Evolutionary conservation across 1,140 invertebrate species (phyloP).

Genomic region (Rhagoletis pomonella): DNA sequence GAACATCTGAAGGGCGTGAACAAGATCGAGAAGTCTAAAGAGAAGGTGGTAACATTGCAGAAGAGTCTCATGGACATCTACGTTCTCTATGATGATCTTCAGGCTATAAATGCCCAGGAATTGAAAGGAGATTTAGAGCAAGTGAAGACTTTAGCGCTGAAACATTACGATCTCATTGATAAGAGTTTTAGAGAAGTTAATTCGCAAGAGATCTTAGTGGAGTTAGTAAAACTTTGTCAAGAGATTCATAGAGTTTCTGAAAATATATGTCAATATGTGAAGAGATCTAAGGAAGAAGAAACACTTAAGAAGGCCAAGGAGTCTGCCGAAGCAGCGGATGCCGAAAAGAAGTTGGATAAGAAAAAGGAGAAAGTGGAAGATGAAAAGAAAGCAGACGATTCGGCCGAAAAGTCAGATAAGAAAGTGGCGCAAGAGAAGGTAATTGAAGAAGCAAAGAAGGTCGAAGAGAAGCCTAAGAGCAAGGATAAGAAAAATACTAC

Average conservation of each 20-base stretch:
- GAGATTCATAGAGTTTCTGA: not conserved
- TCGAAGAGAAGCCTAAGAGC: not conserved
- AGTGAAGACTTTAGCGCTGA: constrained; percentile 17
- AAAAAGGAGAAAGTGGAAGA: not conserved
- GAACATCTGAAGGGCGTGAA: not conserved
- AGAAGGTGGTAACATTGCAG: constrained; percentile 48
- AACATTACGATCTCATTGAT: constrained; percentile 39
- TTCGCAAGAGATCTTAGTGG: not conserved
- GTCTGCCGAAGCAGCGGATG: not conserved
- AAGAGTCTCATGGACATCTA: constrained; percentile 56
- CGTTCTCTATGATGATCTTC: constrained; percentile 52
- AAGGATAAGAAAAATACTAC: not conserved
- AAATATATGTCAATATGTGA: not conserved
- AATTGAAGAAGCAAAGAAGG: not conserved
- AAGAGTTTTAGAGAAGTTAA: not conserved
- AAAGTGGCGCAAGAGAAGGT: not conserved
- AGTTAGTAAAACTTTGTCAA: not conserved
- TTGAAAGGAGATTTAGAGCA: constrained; percentile 32
- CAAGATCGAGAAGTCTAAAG: constrained; percentile 46
- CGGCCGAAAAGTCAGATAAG: too few species aligned
- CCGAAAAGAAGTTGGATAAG: not conserved
- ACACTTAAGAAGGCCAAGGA: not conserved
- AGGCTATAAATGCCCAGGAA: not conserved
- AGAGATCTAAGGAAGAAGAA: not conserved
- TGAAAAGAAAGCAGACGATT: not conserved